These are phyloP conservation scores for Schrankia costaestrigalis DNA, from an alignment of 2,888 invertebrate genomes.

Conservation along the genomic window DNA sequence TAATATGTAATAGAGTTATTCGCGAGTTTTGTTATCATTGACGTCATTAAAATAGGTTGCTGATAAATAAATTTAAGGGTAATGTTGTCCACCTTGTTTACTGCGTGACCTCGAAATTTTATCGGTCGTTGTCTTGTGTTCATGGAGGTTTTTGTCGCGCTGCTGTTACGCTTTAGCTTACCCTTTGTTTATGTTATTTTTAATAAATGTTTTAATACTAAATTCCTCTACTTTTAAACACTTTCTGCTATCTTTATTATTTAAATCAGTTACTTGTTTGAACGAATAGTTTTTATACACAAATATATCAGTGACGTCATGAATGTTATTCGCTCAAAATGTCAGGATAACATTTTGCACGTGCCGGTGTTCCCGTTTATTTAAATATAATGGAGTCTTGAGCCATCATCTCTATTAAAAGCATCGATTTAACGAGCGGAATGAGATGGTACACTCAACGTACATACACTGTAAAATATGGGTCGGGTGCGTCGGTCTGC, in stretches of 20 bases:
- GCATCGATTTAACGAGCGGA: slow-evolving; percentile 71
- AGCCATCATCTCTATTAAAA: slow-evolving; percentile 72
- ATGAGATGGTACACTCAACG: slow-evolving; percentile 53
- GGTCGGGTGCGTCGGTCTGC: slow-evolving; percentile 46
- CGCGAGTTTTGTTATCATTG: slow-evolving; percentile 35
- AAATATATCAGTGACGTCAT: slow-evolving; percentile 21
- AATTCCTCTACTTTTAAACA: too few relatives aligned
- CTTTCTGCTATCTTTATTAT: too few relatives aligned
- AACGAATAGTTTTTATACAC: too few relatives aligned
- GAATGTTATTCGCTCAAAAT: slow-evolving; percentile 44
- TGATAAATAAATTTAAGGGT: slow-evolving; percentile 53
- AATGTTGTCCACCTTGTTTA: slow-evolving; percentile 37
- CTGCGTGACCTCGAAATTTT: slow-evolving; percentile 53
- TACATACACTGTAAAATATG: slow-evolving; percentile 49
- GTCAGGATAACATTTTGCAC: slow-evolving; percentile 56
- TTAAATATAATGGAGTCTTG: slow-evolving; percentile 60
- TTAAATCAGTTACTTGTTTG: too few relatives aligned
- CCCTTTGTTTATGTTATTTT: slow-evolving; percentile 23
- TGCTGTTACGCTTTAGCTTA: slow-evolving; percentile 16
- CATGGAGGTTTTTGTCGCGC: slow-evolving; percentile 49
- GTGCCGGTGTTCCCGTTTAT: slow-evolving; percentile 50
- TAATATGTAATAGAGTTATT: slow-evolving; percentile 33
- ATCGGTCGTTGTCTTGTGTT: slow-evolving; percentile 68
- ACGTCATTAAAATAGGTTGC: slow-evolving; percentile 48
- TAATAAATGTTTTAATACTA: too few relatives aligned